These are phyloP conservation scores for Pempheris klunzingeri DNA, from an alignment of 2,797 vertebrate species.

Conservation along the genomic window DNA sequence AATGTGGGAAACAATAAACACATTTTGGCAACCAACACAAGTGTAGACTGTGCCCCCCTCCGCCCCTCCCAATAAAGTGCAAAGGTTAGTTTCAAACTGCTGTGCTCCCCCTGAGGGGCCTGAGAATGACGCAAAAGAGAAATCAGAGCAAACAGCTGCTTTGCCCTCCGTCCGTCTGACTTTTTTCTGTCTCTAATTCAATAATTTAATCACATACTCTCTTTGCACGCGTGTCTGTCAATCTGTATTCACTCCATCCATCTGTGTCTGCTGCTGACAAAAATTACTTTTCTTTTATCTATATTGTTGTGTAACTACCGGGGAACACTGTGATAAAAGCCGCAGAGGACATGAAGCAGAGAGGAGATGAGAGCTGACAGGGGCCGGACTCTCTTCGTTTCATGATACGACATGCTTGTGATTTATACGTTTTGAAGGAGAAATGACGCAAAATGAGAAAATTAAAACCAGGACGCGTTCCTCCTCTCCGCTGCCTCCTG, in stretches of 20 bases:
- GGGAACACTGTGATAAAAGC: conserved; percentile 6
- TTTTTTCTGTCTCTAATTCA: conserved; percentile 22
- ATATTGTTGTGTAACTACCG: conserved; percentile 13
- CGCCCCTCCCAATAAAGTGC: conserved; percentile 49
- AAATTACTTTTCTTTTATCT: conserved; percentile 24
- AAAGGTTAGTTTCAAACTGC: conserved; percentile 71
- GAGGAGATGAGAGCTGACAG: conserved; percentile 40
- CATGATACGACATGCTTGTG: conserved; percentile 55
- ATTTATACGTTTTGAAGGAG: conserved; percentile 74
- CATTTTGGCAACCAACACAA: conserved; percentile 38
- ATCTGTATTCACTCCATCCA: conserved; percentile 30
- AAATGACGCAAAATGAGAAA: conserved; percentile 76
- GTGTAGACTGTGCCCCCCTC: conserved; percentile 39
- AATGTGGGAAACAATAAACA: conserved; percentile 59
- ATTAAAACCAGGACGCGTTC: conserved; percentile 71
- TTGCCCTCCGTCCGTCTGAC: conserved; percentile 48
- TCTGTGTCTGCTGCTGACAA: conserved; percentile 4
- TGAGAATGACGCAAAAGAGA: conserved; percentile 69
- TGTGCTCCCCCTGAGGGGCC: conserved; percentile 62
- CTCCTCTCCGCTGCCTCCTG: conserved; percentile 41
- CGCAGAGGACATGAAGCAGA: conserved; percentile 1
- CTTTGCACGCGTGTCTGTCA: conserved; percentile 8
- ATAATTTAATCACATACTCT: conserved; percentile 25
- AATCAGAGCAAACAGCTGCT: conserved; percentile 71
- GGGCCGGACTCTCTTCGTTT: conserved; percentile 34